A percentile compares a stretch with the other conserved stretches of the same genome.
Conservation (phyloP, 2,113 vertebrate genomes). For the Urocitellus parryii region DNA sequence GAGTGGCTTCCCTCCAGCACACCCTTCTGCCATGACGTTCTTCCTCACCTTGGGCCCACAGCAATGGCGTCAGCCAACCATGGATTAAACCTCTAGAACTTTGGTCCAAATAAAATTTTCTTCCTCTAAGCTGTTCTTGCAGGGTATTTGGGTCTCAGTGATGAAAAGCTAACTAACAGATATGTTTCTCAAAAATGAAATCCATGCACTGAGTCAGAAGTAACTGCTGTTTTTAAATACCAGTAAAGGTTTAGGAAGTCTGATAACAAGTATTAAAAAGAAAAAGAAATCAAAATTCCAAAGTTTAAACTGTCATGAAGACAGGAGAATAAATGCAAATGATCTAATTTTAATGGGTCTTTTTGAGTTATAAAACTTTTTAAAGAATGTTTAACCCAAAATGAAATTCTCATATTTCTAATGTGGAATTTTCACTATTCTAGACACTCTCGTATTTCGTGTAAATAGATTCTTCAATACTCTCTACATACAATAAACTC, state of each 20-base stretch:
- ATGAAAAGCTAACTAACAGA: too few species aligned
- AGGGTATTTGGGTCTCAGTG: too few species aligned
- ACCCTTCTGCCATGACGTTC: too few species aligned
- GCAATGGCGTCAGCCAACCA: too few species aligned
- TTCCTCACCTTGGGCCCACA: too few species aligned
- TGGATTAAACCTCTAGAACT: too few species aligned
- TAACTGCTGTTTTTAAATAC: constrained; percentile 23
- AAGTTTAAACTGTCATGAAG: background rate
- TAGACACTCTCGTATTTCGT: constrained; percentile 22
- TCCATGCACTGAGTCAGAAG: background rate
- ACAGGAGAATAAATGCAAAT: background rate
- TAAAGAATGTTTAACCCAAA: background rate
- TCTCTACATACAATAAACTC: constrained; percentile 33
- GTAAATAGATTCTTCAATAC: background rate
- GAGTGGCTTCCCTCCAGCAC: too few species aligned
- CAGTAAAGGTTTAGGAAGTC: constrained; percentile 22
- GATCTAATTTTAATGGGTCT: constrained; percentile 28
- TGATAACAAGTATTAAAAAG: background rate
- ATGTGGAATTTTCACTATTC: constrained; percentile 50
- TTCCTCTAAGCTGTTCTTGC: too few species aligned
- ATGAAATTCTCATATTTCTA: constrained; percentile 52
- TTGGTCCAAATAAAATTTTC: too few species aligned
- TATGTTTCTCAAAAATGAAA: constrained; percentile 2
- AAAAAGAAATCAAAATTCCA: background rate
- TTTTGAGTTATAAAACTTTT: background rate